Conservation (phyloP, 1,140 invertebrate genomes). For the Aphis gossypii region DNA sequence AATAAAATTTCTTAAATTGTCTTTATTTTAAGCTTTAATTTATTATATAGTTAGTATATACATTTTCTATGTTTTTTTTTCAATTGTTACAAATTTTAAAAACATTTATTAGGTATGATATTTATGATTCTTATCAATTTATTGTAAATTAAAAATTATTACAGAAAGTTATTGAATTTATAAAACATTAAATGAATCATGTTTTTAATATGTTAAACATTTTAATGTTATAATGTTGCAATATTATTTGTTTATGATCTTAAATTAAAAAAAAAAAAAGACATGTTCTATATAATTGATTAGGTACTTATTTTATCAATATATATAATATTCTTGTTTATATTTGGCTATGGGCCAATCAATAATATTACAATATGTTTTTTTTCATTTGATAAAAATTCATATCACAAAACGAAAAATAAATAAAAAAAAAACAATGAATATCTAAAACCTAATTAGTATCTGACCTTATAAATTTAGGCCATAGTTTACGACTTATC, state of each 20-base stretch:
- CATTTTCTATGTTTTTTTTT: neutral
- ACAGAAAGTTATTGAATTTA: neutral
- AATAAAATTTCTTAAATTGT: too few relatives aligned
- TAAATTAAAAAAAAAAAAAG: neutral
- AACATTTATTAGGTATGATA: neutral
- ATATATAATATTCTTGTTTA: neutral
- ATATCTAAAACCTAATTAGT: conserved; percentile 19
- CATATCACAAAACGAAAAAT: neutral
- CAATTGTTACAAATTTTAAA: neutral
- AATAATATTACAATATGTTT: neutral
- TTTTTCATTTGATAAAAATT: neutral
- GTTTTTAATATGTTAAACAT: neutral
- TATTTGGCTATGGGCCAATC: neutral
- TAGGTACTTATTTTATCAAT: neutral
- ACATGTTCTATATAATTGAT: neutral
- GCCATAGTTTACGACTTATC: neutral
- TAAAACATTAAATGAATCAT: neutral
- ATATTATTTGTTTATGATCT: neutral
- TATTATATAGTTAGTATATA: too few relatives aligned
- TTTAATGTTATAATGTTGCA: neutral
- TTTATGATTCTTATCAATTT: neutral
- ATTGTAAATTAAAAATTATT: neutral
- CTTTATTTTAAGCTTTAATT: too few relatives aligned
- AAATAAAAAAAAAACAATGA: neutral
- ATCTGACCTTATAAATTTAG: conserved; percentile 15